Evolutionary conservation across 2,113 vertebrate genomes (phyloP).

Genomic region (Caranx ignobilis): DNA sequence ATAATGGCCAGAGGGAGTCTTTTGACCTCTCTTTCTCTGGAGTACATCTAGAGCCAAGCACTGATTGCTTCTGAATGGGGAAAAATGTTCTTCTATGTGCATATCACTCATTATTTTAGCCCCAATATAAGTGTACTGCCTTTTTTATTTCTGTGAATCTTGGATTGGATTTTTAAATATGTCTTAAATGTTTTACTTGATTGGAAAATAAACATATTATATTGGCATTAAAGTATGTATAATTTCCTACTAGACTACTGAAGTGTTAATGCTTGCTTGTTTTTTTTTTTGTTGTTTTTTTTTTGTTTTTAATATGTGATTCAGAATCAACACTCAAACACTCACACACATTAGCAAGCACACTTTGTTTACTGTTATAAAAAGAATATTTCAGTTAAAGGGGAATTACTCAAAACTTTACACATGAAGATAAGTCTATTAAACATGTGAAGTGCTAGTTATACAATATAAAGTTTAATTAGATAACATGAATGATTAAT

Average conservation of each 20-base stretch:
- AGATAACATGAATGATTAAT: background rate
- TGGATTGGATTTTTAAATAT: constrained; percentile 79
- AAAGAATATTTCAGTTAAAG: background rate
- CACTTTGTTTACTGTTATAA: background rate
- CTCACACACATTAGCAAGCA: background rate
- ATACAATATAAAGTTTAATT: background rate
- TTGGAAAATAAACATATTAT: constrained; percentile 83
- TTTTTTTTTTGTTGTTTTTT: background rate
- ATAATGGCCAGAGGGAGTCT: constrained; percentile 58
- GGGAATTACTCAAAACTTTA: background rate
- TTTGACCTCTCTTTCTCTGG: constrained; percentile 43
- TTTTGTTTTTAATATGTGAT: background rate
- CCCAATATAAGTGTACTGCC: constrained; percentile 75
- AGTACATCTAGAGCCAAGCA: constrained; percentile 73
- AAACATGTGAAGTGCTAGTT: background rate
- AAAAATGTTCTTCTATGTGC: constrained; percentile 68
- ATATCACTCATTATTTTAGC: constrained; percentile 80
- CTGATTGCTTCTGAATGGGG: constrained; percentile 79
- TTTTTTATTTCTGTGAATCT: constrained; percentile 81
- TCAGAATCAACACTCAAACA: background rate
- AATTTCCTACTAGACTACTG: constrained; percentile 62
- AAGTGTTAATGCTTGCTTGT: constrained; percentile 20
- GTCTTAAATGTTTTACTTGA: constrained; percentile 83
- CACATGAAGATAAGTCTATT: background rate
- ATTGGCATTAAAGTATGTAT: constrained; percentile 78